phyloP scores from a whole-genome alignment of 2,797 vertebrate genomes.

The Sarcoramphus papa region DNA sequence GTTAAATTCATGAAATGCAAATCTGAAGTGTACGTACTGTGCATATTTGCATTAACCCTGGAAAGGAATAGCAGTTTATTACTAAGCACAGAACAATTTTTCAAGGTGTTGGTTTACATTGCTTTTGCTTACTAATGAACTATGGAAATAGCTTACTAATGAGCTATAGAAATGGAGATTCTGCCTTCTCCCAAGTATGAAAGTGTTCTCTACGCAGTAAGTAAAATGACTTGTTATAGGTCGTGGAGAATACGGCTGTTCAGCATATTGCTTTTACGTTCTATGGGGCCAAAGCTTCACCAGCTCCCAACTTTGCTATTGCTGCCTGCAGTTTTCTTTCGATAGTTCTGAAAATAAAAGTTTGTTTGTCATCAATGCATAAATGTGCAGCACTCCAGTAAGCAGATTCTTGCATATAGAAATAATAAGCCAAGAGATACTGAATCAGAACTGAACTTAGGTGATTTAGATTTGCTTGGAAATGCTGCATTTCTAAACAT shows the following conservation, averaged over 20 bases:
- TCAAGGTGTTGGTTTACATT: constrained; percentile 28
- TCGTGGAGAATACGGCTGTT: background rate
- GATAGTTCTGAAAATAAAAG: background rate
- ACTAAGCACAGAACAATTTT: constrained; percentile 31
- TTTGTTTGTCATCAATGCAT: background rate
- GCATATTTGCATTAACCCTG: constrained; percentile 25
- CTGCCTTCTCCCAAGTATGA: background rate
- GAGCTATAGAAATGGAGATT: constrained; percentile 47
- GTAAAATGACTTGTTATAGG: background rate
- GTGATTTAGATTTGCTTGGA: background rate
- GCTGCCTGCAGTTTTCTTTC: background rate
- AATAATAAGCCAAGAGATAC: background rate
- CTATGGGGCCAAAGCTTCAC: background rate
- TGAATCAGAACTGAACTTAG: background rate
- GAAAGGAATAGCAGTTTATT: constrained; percentile 19
- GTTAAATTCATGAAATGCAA: constrained; percentile 48
- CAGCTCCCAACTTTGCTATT: background rate
- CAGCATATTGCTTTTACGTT: background rate
- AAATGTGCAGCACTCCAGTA: background rate
- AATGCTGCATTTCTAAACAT: background rate
- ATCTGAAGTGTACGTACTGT: background rate
- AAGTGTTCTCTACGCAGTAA: background rate
- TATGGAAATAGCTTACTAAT: constrained; percentile 58
- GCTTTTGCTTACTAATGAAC: constrained; percentile 51
- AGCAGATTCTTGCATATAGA: background rate